Percentiles rank a stretch among this genome's conserved stretches.
Conservation (phyloP, 1,140 invertebrate species). For the Scylla paramamosain region DNA sequence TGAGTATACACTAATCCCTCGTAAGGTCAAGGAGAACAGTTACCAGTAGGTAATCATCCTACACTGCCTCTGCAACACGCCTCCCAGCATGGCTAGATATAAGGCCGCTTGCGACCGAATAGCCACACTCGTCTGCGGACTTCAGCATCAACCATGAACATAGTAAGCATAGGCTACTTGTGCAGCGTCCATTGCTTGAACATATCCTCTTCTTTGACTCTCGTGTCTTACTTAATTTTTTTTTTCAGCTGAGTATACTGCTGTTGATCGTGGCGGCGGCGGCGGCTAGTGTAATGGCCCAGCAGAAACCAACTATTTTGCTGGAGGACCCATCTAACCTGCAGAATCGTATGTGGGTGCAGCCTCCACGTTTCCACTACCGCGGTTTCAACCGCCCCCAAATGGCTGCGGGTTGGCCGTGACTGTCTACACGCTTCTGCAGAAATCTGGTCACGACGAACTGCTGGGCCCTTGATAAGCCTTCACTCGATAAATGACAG, state of each 20-base stretch:
- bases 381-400: slow-evolving; percentile 53
- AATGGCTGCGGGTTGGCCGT: background rate
- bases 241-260: background rate
- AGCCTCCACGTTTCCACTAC: slow-evolving; percentile 61
- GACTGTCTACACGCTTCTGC: background rate
- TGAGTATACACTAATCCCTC: background rate
- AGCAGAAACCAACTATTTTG: background rate
- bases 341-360: slow-evolving; percentile 8
- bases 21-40: background rate
- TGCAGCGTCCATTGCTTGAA: background rate
- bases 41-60: background rate
- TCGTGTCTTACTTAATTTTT: background rate
- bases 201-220: background rate
- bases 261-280: slow-evolving; percentile 8
- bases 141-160: background rate
- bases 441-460: background rate
- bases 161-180: background rate
- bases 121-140: background rate
- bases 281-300: background rate
- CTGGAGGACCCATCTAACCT: background rate
- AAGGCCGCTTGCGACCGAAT: background rate
- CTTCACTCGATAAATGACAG: background rate
- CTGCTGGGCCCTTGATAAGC: background rate
- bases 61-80: background rate
- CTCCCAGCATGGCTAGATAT: background rate